Conservation (phyloP, 2,888 invertebrate genomes). For the Deilephila elpenor region DNA sequence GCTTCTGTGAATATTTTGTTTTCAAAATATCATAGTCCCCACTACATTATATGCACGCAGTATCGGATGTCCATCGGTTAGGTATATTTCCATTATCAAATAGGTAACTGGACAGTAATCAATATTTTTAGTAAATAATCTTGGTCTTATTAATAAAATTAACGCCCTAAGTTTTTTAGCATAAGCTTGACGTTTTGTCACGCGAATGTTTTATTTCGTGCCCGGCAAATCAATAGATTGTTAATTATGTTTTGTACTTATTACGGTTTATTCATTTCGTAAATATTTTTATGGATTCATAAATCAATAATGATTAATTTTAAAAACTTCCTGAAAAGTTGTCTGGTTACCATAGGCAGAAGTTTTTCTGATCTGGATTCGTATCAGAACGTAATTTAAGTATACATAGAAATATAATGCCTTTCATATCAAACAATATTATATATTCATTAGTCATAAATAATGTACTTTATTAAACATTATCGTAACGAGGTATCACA, state of each 20-base stretch:
- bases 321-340: not conserved
- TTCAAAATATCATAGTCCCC: not conserved
- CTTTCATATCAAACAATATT: not conserved
- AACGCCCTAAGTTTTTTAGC: no score
- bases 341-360: not conserved
- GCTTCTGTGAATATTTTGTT: not conserved
- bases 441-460: not conserved
- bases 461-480: not conserved
- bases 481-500: conserved; percentile 12
- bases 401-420: conserved; percentile 4
- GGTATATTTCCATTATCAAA: no score
- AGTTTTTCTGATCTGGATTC: not conserved
- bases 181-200: no score
- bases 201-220: no score
- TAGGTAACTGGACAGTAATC: no score
- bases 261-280: not conserved
- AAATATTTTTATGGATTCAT: no score
- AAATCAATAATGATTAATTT: no score
- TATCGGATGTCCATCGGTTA: no score
- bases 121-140: no score
- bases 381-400: not conserved
- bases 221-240: no score
- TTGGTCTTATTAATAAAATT: no score
- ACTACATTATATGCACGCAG: not conserved
- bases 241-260: not conserved